Evolutionary conservation across 2,113 vertebrate species (phyloP).

Genomic region (Tachysurus vachellii): DNA sequence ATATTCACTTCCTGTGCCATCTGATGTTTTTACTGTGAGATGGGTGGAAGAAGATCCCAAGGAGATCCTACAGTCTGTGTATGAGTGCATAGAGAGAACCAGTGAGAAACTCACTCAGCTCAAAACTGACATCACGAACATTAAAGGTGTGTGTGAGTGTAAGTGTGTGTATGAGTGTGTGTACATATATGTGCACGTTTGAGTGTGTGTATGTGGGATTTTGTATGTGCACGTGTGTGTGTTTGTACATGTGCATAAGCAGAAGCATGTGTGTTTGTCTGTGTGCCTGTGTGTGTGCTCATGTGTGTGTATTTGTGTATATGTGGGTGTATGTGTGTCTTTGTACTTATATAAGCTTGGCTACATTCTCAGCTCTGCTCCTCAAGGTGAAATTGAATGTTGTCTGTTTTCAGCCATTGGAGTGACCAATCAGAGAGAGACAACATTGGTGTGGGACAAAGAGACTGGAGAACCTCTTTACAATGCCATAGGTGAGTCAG

Average conservation of each 20-base stretch:
- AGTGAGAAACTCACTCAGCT: conserved; percentile 87
- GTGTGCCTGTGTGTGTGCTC: too few relatives aligned
- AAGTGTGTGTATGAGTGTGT: neutral
- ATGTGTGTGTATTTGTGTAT: conserved; percentile 49
- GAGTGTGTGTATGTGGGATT: neutral
- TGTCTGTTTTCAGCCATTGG: conserved; percentile 80
- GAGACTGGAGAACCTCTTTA: conserved; percentile 91
- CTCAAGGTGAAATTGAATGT: neutral
- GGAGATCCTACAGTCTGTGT: conserved; percentile 89
- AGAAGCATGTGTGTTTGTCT: too few relatives aligned
- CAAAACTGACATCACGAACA: conserved; percentile 80
- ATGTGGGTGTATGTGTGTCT: too few relatives aligned
- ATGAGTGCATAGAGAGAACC: conserved; percentile 90
- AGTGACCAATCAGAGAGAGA: conserved; percentile 97
- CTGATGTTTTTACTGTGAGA: conserved; percentile 62
- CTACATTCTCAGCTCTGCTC: neutral
- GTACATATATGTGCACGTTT: too few relatives aligned
- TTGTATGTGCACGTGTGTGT: neutral
- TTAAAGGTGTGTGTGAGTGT: conserved; percentile 80
- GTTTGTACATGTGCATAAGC: too few relatives aligned
- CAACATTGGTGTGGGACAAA: conserved; percentile 94
- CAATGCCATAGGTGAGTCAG: conserved; percentile 86
- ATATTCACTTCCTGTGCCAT: neutral
- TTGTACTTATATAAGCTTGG: neutral
- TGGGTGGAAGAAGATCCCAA: conserved; percentile 96